These are phyloP conservation scores for Eueremaeus valkanovi DNA, from an alignment of 2,888 invertebrate species.

Conservation along the genomic window DNA sequence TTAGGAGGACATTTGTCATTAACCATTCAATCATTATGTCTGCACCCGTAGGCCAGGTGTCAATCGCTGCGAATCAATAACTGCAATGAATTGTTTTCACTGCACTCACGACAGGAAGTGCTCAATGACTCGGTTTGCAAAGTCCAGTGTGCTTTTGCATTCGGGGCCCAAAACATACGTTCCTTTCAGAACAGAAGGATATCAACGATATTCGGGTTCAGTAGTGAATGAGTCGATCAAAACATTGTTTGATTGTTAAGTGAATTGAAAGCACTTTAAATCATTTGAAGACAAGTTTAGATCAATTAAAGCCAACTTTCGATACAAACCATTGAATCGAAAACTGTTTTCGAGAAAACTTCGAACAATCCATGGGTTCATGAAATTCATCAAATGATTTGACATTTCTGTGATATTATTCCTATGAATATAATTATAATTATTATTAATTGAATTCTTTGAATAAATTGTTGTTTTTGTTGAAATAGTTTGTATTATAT, in stretches of 20 bases:
- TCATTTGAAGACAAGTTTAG: too few species aligned
- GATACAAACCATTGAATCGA: too few species aligned
- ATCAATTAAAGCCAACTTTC: too few species aligned
- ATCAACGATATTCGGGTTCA: slow-evolving; percentile 15
- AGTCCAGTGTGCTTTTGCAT: slow-evolving; percentile 71
- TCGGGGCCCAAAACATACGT: neutral
- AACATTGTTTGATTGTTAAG: neutral
- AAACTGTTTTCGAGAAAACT: too few species aligned
- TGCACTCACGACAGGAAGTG: slow-evolving; percentile 77
- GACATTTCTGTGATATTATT: too few species aligned
- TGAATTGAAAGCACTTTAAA: too few species aligned
- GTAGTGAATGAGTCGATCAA: neutral
- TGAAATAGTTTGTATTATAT: too few species aligned
- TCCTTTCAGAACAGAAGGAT: slow-evolving; percentile 4
- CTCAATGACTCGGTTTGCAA: slow-evolving; percentile 81
- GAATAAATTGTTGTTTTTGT: too few species aligned
- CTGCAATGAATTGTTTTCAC: slow-evolving; percentile 73
- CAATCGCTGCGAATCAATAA: slow-evolving; percentile 81
- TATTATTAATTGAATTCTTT: too few species aligned
- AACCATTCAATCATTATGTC: neutral
- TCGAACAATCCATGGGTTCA: too few species aligned
- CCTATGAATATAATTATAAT: too few species aligned
- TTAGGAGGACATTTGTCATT: neutral
- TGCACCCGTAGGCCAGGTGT: slow-evolving; percentile 69
- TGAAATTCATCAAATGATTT: too few species aligned